Conservation (phyloP, 1,140 invertebrate genomes). For the Acyrthosiphon pisum region DNA sequence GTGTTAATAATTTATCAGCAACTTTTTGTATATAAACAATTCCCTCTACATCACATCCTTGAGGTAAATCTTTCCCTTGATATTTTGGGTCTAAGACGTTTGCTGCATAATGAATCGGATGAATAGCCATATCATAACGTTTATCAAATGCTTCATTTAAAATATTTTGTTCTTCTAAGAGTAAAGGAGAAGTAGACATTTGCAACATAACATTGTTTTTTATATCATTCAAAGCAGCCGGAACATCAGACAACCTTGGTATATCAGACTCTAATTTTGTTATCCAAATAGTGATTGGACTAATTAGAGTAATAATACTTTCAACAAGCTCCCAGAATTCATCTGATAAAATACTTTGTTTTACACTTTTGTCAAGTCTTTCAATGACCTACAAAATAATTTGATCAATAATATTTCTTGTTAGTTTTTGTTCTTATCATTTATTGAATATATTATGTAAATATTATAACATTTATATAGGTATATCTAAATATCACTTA, state of each 20-base stretch:
- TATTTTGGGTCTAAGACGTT: slow-evolving; percentile 11
- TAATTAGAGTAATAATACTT: not conserved
- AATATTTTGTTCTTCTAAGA: slow-evolving; percentile 15
- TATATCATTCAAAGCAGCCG: not conserved
- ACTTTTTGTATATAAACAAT: not conserved
- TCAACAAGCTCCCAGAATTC: not conserved
- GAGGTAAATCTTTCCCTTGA: not conserved
- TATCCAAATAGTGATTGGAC: not conserved
- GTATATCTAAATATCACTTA: not conserved
- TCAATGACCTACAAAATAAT: not conserved
- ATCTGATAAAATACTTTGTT: not conserved
- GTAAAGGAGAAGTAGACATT: slow-evolving; percentile 13
- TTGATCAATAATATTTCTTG: slow-evolving; percentile 1
- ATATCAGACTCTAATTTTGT: not conserved
- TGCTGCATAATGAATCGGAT: not conserved
- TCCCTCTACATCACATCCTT: not conserved
- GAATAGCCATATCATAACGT: not conserved
- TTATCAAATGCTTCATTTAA: not conserved
- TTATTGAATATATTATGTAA: no score
- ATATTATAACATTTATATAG: no score
- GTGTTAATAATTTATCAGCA: not conserved
- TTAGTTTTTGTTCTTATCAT: not conserved
- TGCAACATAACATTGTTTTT: not conserved
- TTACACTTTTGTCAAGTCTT: not conserved
- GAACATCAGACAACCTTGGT: not conserved